These are phyloP conservation scores for Ceramica pisi DNA, from an alignment of 2,888 invertebrate genomes.

Conservation along the genomic window DNA sequence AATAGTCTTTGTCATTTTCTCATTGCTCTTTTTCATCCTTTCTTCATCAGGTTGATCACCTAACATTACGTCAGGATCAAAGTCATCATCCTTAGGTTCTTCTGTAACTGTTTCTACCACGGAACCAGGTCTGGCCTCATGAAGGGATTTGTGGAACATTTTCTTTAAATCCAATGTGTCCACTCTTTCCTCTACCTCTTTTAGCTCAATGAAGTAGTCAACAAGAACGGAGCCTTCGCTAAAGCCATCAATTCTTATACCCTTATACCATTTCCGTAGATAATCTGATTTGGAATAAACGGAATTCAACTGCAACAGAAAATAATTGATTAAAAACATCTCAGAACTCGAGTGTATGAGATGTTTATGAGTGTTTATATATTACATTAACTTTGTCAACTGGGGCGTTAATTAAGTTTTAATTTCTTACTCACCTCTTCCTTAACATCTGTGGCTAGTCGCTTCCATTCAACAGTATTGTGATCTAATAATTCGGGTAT, in stretches of 20 bases:
- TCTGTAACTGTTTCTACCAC: constrained; percentile 81
- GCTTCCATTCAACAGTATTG: constrained; percentile 96
- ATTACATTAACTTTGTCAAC: neutral
- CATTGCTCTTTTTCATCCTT: constrained; percentile 86
- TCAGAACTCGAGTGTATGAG: neutral
- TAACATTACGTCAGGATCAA: constrained; percentile 86
- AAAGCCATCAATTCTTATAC: constrained; percentile 96
- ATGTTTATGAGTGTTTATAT: no score
- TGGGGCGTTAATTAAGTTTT: neutral
- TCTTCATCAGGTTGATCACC: constrained; percentile 89
- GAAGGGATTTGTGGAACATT: constrained; percentile 92
- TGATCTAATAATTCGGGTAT: constrained; percentile 96
- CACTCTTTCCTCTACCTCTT: constrained; percentile 93
- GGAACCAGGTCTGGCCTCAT: constrained; percentile 88
- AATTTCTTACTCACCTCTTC: constrained; percentile 91
- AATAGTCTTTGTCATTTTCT: constrained; percentile 89
- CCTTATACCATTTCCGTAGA: constrained; percentile 95
- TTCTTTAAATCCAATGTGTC: constrained; percentile 94
- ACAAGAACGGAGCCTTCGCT: constrained; percentile 97
- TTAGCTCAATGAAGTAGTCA: constrained; percentile 96
- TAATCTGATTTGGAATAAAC: constrained; percentile 94
- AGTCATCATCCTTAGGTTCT: constrained; percentile 71
- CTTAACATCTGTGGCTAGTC: constrained; percentile 95
- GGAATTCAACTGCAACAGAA: constrained; percentile 93
- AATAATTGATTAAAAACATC: neutral